Conservation (phyloP, 2,797 vertebrate genomes). For the Malurus splendens region DNA sequence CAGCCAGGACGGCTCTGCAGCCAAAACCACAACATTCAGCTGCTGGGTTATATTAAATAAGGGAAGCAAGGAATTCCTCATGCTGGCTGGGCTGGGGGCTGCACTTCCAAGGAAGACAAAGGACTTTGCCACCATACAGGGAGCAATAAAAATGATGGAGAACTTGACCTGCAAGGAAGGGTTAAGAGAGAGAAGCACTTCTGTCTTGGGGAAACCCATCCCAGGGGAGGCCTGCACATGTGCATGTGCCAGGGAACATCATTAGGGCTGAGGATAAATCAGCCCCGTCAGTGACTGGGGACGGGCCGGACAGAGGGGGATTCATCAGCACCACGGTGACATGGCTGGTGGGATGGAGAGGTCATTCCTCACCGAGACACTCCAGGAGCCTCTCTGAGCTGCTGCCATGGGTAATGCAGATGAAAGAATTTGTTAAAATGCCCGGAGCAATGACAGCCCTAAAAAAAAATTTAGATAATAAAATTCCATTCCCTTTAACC, state of each 20-base stretch:
- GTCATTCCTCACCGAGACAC: neutral
- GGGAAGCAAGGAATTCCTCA: slow-evolving; percentile 38
- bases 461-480: neutral
- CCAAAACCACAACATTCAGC: slow-evolving; percentile 33
- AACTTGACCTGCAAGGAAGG: neutral
- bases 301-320: neutral
- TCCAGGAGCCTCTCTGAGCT: slow-evolving; percentile 41
- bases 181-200: neutral
- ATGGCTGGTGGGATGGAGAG: neutral
- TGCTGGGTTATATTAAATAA: slow-evolving; percentile 43
- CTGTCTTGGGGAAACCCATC: neutral
- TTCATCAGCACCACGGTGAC: neutral
- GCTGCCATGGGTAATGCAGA: slow-evolving; percentile 47
- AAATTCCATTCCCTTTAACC: slow-evolving; percentile 12
- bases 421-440: slow-evolving; percentile 36
- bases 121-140: neutral
- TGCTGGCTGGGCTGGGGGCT: neutral
- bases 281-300: rapidly evolving
- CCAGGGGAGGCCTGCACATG: neutral
- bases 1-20: neutral
- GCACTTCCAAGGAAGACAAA: neutral
- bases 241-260: neutral
- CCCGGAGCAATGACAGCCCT: slow-evolving; percentile 20
- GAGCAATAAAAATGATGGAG: slow-evolving; percentile 27
- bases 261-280: neutral